Base-by-base conservation (phyloP, 2,113 vertebrate genomes). In the Sceloporus undulatus region DNA sequence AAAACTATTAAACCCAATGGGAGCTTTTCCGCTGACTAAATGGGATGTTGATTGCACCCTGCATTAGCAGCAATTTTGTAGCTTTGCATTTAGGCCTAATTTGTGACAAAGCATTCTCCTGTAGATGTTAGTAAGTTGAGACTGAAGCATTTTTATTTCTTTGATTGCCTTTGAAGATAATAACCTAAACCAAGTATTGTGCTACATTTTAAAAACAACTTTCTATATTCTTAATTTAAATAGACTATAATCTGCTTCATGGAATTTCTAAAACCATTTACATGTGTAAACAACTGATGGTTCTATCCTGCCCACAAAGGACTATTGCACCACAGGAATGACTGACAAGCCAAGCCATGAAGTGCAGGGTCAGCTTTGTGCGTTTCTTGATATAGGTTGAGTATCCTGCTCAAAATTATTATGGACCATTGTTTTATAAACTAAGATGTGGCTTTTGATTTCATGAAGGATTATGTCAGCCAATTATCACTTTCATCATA, bases 401-500 rank as follows among this genome's bases (percentile, higher is more conserved):
- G 48, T 48, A 48, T 48, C 2, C 48, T 48, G 48, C 48, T 48
- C 48, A 6, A 48, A 48, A 48, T 48, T 18, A 62, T 62, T 62
- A 62, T 62, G 59, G 59, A 62, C 4, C 59, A 5, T 34, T 4
- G 13, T 68, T 42, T 66, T 54, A 19, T 62, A 86, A 54, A 0
- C 62, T 65, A 52, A 38, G 1, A n/a, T 74, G 56, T 70, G 11
- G 38, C 84, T 85, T 82, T 62, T 79, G 59, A 16, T 86, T 40
- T 21, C 38, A 84, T 7, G 84, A 78, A 91, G 40, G n/a, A 21
- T 29, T 79, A 34, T 80, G 42, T 34, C 19, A 85, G 54, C 77
- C 80, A 76, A n/a, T n/a, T 85, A 48, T 82, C 52, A 5, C 54
- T 90, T 89, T 85, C 77, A 8, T 62, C 80, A 91, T 29, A 85